A percentile compares a stretch with the other conserved stretches of the same genome.
Evolutionary conservation across 2,113 vertebrate species (phyloP).

Genomic region (Phrynosoma blainvillii): DNA sequence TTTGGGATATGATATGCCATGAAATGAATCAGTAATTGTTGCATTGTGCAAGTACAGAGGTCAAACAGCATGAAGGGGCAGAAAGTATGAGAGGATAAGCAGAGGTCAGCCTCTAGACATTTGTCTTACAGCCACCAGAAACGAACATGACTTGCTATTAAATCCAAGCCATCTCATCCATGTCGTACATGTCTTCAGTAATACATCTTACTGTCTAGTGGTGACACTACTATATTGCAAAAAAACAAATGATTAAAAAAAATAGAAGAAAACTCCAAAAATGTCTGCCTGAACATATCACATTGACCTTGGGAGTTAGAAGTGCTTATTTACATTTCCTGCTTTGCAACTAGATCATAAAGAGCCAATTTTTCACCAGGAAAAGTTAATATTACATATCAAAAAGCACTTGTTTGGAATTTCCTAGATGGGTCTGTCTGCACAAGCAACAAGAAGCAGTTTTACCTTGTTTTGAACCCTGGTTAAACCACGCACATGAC

Average conservation of each 20-base stretch:
- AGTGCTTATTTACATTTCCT: neutral
- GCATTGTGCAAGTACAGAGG: neutral
- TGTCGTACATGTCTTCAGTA: neutral
- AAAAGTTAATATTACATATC: neutral
- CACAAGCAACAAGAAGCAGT: no score
- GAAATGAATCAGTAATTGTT: conserved; percentile 11
- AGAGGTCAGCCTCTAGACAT: conserved; percentile 10
- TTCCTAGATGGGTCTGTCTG: neutral
- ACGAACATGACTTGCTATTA: conserved; percentile 16
- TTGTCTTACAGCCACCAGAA: conserved; percentile 14
- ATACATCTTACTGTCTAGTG: neutral
- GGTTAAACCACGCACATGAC: no score
- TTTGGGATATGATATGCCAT: neutral
- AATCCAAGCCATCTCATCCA: conserved; percentile 8
- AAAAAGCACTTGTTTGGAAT: neutral
- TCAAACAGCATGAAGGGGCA: neutral
- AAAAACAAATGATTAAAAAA: neutral
- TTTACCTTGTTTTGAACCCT: no score
- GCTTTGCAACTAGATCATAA: neutral
- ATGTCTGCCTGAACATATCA: neutral
- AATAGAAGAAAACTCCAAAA: neutral
- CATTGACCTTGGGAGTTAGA: neutral
- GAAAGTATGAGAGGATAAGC: neutral
- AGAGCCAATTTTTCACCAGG: neutral
- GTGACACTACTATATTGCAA: neutral